These are phyloP conservation scores for Acyrthosiphon pisum DNA, from an alignment of 1,140 invertebrate species.

Conservation along the genomic window DNA sequence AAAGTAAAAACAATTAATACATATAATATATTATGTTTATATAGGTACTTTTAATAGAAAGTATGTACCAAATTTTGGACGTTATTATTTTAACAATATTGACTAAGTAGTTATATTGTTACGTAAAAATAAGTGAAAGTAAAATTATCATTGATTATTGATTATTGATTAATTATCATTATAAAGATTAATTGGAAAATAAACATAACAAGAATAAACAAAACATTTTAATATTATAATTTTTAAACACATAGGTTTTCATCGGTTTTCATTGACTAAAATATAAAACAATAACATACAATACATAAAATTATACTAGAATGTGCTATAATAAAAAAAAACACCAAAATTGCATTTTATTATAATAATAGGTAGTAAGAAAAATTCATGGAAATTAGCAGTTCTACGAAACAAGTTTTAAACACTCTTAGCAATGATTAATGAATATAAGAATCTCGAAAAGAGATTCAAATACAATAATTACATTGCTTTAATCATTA, in stretches of 20 bases:
- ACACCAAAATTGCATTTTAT: not conserved
- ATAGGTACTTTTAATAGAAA: not conserved
- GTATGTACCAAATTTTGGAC: not conserved
- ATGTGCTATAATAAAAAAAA: not conserved
- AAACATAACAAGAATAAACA: not conserved
- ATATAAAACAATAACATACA: not conserved
- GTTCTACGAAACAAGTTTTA: not conserved
- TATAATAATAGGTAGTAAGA: not conserved
- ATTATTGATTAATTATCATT: too few species aligned
- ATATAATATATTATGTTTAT: too few species aligned
- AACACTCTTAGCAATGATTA: not conserved
- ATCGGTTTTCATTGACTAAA: not conserved
- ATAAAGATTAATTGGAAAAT: not conserved
- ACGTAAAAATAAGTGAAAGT: slow-evolving; percentile 11
- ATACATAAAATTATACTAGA: not conserved
- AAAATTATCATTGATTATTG: not conserved
- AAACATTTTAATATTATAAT: not conserved
- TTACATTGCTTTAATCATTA: not conserved
- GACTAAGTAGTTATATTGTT: not conserved
- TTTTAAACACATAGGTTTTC: not conserved
- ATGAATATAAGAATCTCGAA: not conserved
- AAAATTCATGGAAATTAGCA: not conserved
- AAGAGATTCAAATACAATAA: not conserved
- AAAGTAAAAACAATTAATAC: too few species aligned
- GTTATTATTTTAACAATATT: not conserved